A percentile compares a stretch with the other conserved stretches of the same genome.
These are phyloP conservation scores for Phrynocephalus guinanensis DNA, from an alignment of 2,797 vertebrate species.

Conservation along the genomic window DNA sequence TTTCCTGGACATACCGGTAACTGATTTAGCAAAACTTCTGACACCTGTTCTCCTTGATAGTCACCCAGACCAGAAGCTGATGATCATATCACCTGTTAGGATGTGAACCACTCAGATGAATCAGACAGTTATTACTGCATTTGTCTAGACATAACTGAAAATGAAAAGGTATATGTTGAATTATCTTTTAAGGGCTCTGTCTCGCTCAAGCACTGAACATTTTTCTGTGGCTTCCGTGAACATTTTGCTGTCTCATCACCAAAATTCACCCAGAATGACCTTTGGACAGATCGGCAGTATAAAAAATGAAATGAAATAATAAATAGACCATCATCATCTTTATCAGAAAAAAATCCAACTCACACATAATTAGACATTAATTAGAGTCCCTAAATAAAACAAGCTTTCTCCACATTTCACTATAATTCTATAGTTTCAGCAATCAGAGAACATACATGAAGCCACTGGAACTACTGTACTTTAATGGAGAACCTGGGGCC, in stretches of 20 bases:
- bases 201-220: background rate
- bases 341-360: too few species aligned
- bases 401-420: background rate
- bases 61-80: background rate
- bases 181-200: background rate
- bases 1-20: too few species aligned
- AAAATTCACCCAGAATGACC: background rate
- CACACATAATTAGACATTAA: too few species aligned
- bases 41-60: background rate
- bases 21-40: background rate
- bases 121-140: background rate
- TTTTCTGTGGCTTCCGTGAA: background rate
- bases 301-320: too few species aligned
- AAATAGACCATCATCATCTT: too few species aligned
- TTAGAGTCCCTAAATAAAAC: too few species aligned
- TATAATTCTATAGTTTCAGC: background rate
- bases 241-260: background rate
- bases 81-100: background rate
- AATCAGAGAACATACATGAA: background rate
- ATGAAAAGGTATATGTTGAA: background rate
- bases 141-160: background rate
- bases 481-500: background rate
- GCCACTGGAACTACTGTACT: background rate
- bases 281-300: too few species aligned
- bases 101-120: conserved; percentile 3